Percentiles rank a stretch among this genome's conserved stretches.
Conservation (phyloP, 2,113 vertebrate species). For the Cervus canadensis region DNA sequence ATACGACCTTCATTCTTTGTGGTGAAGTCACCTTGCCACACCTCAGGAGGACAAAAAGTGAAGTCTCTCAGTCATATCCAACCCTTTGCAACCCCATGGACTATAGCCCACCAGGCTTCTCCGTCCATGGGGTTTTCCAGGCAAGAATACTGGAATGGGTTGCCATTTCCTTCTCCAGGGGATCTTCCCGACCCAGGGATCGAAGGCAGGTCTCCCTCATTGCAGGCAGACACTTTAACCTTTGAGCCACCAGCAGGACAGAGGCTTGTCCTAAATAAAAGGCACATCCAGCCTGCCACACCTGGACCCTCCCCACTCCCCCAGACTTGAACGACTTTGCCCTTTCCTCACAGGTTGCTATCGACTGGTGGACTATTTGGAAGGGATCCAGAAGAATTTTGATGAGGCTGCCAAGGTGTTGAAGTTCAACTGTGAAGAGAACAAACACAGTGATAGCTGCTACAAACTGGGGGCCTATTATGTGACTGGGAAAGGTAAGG, state of each 20-base stretch:
- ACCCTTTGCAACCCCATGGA: too few species aligned
- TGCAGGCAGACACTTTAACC: too few species aligned
- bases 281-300: neutral
- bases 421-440: conserved; percentile 90
- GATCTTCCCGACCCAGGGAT: too few species aligned
- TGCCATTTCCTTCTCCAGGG: too few species aligned
- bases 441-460: conserved; percentile 91
- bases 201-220: too few species aligned
- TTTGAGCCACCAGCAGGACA: neutral
- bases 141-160: too few species aligned
- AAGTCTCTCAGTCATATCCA: too few species aligned
- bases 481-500: conserved; percentile 91
- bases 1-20: neutral
- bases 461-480: conserved; percentile 95
- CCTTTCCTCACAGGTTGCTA: conserved; percentile 85
- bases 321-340: neutral
- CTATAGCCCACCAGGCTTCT: too few species aligned
- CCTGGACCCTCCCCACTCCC: neutral
- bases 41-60: neutral
- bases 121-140: too few species aligned
- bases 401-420: conserved; percentile 89
- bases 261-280: neutral
- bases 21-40: neutral
- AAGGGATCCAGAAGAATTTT: conserved; percentile 90
- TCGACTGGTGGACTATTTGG: conserved; percentile 92